Conservation (phyloP, 1,140 invertebrate genomes). For the Cyclina sinensis region DNA sequence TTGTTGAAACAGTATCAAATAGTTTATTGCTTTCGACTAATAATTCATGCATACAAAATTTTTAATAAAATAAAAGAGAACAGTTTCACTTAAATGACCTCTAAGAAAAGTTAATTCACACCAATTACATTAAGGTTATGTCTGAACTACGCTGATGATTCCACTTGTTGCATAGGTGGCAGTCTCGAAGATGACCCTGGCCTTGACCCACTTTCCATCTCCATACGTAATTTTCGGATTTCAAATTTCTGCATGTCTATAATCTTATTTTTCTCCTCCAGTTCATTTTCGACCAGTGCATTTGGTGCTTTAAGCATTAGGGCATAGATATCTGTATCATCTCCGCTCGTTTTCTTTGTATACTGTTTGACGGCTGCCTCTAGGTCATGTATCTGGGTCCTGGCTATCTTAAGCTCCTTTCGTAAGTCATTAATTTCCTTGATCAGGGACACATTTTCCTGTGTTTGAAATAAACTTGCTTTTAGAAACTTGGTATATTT, state of each 20-base stretch:
- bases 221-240: slow-evolving; percentile 82
- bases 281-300: slow-evolving; percentile 89
- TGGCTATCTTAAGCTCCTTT: slow-evolving; percentile 90
- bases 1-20: no score
- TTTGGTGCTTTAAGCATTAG: slow-evolving; percentile 88
- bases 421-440: slow-evolving; percentile 92
- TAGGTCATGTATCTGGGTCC: slow-evolving; percentile 90
- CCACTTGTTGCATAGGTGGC: slow-evolving; percentile 73
- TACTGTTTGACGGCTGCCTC: slow-evolving; percentile 90
- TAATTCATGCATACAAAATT: no score
- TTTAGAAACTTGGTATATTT: no score
- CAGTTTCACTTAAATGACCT: no score
- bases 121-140: no score
- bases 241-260: slow-evolving; percentile 86
- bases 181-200: slow-evolving; percentile 76
- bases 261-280: slow-evolving; percentile 87
- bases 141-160: slow-evolving; percentile 78
- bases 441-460: slow-evolving; percentile 93
- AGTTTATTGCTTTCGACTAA: no score
- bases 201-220: slow-evolving; percentile 79
- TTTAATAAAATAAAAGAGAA: no score
- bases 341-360: slow-evolving; percentile 87
- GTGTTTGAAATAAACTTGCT: slow-evolving; percentile 77
- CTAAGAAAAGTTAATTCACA: no score
- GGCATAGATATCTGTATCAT: slow-evolving; percentile 88